These are phyloP conservation scores for Tachuris rubrigastra DNA, from an alignment of 2,113 vertebrate genomes.

Conservation along the genomic window DNA sequence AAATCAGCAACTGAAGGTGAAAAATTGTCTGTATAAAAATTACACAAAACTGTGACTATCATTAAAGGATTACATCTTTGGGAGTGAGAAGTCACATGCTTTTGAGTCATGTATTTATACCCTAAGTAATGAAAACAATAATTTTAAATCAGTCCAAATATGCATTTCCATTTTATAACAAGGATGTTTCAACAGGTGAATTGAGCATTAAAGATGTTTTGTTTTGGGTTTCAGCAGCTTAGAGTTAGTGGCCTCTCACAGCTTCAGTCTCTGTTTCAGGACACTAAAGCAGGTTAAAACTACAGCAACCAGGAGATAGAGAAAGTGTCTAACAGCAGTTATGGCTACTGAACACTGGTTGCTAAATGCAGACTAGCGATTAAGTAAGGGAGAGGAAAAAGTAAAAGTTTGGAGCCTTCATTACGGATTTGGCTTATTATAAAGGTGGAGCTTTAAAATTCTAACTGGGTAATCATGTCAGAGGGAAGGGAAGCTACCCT, in stretches of 20 bases:
- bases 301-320: neutral
- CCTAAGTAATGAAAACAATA: neutral
- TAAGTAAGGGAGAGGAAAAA: neutral
- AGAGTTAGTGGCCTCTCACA: neutral
- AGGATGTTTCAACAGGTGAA: neutral
- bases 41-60: neutral
- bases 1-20: neutral
- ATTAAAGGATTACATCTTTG: neutral
- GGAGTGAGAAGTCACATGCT: neutral
- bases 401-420: neutral
- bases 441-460: neutral
- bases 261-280: neutral
- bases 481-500: neutral
- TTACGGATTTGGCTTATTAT: neutral
- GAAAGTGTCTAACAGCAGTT: neutral
- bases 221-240: neutral
- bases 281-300: neutral
- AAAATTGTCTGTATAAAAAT: neutral
- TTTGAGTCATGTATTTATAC: neutral
- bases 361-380: neutral
- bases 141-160: rapidly evolving
- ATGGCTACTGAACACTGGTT: neutral
- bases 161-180: neutral
- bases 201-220: neutral
- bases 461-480: neutral